Evolutionary conservation across 2,888 invertebrate genomes (phyloP).

Genomic region (Rotaria magnacalcarata): DNA sequence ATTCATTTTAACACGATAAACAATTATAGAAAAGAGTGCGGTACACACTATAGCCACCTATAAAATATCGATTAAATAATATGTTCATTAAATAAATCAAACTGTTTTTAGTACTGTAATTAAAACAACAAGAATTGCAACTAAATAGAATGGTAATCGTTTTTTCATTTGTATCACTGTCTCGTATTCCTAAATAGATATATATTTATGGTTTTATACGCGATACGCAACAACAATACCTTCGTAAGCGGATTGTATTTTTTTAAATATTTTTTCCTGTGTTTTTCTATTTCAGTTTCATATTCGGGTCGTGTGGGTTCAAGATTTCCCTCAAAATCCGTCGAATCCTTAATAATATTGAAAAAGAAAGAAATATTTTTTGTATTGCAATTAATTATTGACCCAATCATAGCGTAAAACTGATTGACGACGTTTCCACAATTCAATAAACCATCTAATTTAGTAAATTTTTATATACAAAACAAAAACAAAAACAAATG

Average conservation of each 20-base stretch:
- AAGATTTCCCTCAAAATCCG: slow-evolving; percentile 39
- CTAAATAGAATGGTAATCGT: not conserved
- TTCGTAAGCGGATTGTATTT: slow-evolving; percentile 2
- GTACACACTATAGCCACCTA: slow-evolving; percentile 36
- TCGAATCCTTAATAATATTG: slow-evolving; percentile 49
- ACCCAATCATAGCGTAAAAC: slow-evolving; percentile 57
- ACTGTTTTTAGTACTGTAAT: slow-evolving; percentile 52
- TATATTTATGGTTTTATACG: not conserved
- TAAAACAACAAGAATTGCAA: slow-evolving; percentile 62
- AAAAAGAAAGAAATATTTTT: slow-evolving; percentile 53
- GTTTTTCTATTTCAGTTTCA: slow-evolving; percentile 6
- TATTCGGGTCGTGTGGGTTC: slow-evolving; percentile 38
- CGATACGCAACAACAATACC: not conserved
- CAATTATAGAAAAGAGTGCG: slow-evolving; percentile 26
- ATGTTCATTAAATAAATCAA: not conserved
- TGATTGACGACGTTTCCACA: slow-evolving; percentile 58
- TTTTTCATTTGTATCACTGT: slow-evolving; percentile 57
- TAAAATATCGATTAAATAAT: not conserved
- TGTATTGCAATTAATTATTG: slow-evolving; percentile 57
- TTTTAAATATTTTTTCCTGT: not conserved
- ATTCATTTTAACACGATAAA: slow-evolving; percentile 28
- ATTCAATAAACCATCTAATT: slow-evolving; percentile 56
- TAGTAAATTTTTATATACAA: too few relatives aligned
- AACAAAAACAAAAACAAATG: not conserved
- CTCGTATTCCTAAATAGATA: not conserved